A percentile compares a stretch with the other conserved stretches of the same genome.
Evolutionary conservation across 2,113 vertebrate genomes (phyloP).

Genomic region (Cyanistes caeruleus): DNA sequence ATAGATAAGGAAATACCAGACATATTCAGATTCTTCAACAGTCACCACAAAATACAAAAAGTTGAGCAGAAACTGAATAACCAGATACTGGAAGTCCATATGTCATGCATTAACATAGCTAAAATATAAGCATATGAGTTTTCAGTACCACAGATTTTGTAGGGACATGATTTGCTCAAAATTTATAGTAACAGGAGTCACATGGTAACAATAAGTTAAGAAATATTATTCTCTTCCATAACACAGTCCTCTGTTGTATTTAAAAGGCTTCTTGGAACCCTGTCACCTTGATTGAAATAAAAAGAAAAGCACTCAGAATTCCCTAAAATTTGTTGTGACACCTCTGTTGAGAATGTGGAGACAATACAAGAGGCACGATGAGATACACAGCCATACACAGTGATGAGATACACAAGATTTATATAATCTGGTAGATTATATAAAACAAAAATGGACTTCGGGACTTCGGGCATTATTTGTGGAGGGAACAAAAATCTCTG

Average conservation of each 20-base stretch:
- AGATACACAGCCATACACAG: not conserved
- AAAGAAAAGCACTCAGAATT: not conserved
- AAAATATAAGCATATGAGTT: not conserved
- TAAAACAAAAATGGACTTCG: not conserved
- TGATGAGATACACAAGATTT: too few relatives aligned
- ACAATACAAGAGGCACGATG: not conserved
- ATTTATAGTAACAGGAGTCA: not conserved
- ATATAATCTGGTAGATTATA: not conserved
- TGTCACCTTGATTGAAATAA: not conserved
- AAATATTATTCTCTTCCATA: not conserved
- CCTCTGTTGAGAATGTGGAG: not conserved
- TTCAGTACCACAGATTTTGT: not conserved
- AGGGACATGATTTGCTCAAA: not conserved
- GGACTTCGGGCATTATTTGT: not conserved
- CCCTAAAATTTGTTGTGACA: not conserved
- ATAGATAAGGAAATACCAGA: not conserved
- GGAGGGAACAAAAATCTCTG: not conserved
- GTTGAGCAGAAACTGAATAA: not conserved
- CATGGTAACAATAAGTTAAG: not conserved
- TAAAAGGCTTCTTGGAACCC: not conserved
- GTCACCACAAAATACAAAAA: constrained; percentile 5
- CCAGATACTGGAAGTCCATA: not conserved
- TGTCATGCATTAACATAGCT: not conserved
- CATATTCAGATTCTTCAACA: not conserved
- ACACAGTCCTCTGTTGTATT: not conserved